Evolutionary conservation across 2,888 invertebrate genomes (phyloP).

Genomic region (Cheilosia scutellata): DNA sequence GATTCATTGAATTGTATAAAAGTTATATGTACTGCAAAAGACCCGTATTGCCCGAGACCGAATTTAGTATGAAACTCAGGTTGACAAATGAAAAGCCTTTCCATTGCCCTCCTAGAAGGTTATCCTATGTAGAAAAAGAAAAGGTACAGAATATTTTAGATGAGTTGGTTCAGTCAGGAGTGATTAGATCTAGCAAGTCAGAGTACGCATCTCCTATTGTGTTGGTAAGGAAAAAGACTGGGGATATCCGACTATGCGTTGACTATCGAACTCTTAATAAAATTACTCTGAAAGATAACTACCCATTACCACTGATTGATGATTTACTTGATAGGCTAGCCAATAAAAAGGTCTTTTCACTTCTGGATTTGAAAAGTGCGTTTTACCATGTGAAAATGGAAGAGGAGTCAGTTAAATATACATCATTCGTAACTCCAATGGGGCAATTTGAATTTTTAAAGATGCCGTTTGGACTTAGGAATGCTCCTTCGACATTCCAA

Average conservation of each 20-base stretch:
- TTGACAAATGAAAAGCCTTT: conserved; percentile 13
- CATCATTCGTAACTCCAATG: background rate
- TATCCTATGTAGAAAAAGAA: conserved; percentile 7
- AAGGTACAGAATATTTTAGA: conserved; percentile 5
- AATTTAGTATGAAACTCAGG: conserved; percentile 11
- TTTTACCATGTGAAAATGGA: background rate
- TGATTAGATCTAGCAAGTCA: background rate
- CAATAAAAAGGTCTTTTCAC: background rate
- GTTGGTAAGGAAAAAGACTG: conserved; percentile 3
- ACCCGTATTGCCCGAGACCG: conserved; percentile 9
- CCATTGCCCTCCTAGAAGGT: conserved; percentile 8
- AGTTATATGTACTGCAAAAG: conserved; percentile 10
- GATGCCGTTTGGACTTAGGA: conserved; percentile 1
- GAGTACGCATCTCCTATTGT: too few relatives aligned
- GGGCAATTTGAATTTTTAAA: background rate
- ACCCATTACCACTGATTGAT: background rate
- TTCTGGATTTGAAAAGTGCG: background rate
- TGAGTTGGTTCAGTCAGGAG: background rate
- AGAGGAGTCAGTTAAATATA: conserved; percentile 9
- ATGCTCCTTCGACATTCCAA: background rate
- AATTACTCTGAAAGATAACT: background rate
- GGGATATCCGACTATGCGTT: background rate
- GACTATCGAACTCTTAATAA: background rate
- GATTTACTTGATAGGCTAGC: background rate
- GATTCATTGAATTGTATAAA: conserved; percentile 12